Evolutionary conservation across 2,113 vertebrate species (phyloP).

Genomic region (Grammomys surdaster): DNA sequence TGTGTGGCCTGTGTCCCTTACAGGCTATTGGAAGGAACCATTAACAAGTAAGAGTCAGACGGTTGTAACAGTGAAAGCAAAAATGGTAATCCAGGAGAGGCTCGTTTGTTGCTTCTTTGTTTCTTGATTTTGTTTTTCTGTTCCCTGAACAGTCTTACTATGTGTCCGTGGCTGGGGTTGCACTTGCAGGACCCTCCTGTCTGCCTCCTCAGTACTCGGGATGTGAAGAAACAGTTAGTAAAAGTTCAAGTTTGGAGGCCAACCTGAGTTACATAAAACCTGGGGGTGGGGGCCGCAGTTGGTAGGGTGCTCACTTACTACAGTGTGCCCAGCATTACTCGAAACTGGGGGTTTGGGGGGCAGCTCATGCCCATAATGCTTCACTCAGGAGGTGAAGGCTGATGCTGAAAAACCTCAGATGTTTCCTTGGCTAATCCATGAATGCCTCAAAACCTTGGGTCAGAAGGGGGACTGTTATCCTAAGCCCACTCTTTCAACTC

Average conservation of each 20-base stretch:
- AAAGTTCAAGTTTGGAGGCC: neutral
- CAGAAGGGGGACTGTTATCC: neutral
- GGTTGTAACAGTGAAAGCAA: slow-evolving; percentile 6
- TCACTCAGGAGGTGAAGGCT: neutral
- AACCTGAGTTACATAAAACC: neutral
- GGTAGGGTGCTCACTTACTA: neutral
- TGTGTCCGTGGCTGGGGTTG: neutral
- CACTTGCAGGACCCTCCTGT: neutral
- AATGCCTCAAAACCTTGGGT: neutral
- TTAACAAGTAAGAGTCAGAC: neutral
- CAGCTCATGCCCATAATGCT: neutral
- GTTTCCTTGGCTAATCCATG: neutral
- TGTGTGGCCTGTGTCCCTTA: neutral
- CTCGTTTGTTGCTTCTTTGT: neutral
- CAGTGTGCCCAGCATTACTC: neutral
- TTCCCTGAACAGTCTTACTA: neutral
- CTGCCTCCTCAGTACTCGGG: neutral
- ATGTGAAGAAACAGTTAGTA: neutral
- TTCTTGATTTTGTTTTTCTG: neutral
- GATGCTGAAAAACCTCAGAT: neutral
- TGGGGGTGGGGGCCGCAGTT: no score
- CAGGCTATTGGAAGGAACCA: neutral
- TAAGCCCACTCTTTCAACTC: neutral
- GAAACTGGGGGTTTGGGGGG: neutral
- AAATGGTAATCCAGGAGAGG: neutral